These are phyloP conservation scores for Clarias gariepinus DNA, from an alignment of 2,113 vertebrate species.

Conservation along the genomic window DNA sequence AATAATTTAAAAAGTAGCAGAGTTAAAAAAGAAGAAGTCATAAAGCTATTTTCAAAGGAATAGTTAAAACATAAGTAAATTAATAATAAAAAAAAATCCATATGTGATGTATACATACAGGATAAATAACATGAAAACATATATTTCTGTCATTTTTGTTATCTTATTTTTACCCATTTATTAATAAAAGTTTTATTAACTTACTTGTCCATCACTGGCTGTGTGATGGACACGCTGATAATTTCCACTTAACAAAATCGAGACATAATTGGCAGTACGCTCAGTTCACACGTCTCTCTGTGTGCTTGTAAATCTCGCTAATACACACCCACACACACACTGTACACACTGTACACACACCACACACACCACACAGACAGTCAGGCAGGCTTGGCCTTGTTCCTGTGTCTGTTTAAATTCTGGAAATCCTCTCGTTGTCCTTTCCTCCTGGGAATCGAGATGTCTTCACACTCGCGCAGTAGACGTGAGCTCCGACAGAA, in stretches of 20 bases:
- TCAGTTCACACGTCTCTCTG: slow-evolving; percentile 51
- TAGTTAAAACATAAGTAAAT: too few relatives aligned
- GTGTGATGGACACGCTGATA: slow-evolving; percentile 59
- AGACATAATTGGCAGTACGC: slow-evolving; percentile 62
- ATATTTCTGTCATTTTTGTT: not conserved
- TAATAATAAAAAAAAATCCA: too few relatives aligned
- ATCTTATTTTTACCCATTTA: too few relatives aligned
- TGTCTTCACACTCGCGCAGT: not conserved
- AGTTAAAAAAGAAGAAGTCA: not conserved
- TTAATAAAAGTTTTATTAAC: not conserved
- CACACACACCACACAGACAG: slow-evolving; percentile 1
- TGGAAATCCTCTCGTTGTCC: not conserved
- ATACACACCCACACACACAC: slow-evolving; percentile 28
- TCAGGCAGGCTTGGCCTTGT: not conserved
- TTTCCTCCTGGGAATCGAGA: slow-evolving; percentile 31
- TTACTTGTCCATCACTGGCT: slow-evolving; percentile 12
- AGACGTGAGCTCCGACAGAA: slow-evolving; percentile 12
- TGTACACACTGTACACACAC: too few relatives aligned
- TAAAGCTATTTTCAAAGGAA: not conserved
- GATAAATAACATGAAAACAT: not conserved
- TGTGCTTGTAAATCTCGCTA: slow-evolving; percentile 40
- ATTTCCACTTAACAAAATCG: slow-evolving; percentile 65
- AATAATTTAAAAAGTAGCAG: not conserved
- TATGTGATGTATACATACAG: not conserved
- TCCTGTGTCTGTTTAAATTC: slow-evolving; percentile 21